Evolutionary conservation across 2,888 invertebrate genomes (phyloP), one percentile per base, ranked within the genome.

Genomic region (Anthophora plumipes): DNA sequence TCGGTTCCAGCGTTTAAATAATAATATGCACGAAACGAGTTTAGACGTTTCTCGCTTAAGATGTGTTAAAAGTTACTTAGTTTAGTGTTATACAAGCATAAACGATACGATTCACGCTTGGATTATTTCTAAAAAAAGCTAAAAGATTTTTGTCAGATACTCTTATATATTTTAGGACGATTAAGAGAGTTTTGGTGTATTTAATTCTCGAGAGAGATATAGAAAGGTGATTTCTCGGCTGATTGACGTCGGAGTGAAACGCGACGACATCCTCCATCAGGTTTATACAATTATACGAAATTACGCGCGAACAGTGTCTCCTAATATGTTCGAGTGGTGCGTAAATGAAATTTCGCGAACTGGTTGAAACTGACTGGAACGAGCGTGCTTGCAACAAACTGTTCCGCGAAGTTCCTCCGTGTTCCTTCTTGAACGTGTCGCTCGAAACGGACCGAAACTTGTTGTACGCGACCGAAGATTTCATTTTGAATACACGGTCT

Each of bases 271-370:
- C 52, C 52, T 59, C 52, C 63, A 60, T 63, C 57, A 59, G 50
- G 63, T 59, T 70, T 39, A 25, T n/a, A 64, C 57, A 63, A 78
- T 78, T 77, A 77, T 57, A 50, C 50, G 52, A 63, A 77, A 78
- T 79, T 78, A 66, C 64, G 64, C 70, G 64, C 70, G 64, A 78
- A 54, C 64, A 71, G 46, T 64, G 41, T 48, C 79, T 22, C 41
- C 57, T 78, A 78, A 79, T 79, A 71, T n/a, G 71, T 78, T 22
- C 41, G 79, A 60, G 70, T 59, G 25, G 63, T 39, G 63, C 46
- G 79, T 71, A 78, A 79, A 79, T 79, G 79, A 79, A 79, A 78
- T 79, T 79, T 79, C 59, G 52, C 48, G 9, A 78, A 78, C 71
- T 60, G 71, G 46, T 37, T 57, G 57, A 52, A 70, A 70, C 78